Evolutionary conservation across 2,888 invertebrate genomes (phyloP), one percentile per base, ranked within the genome.

Genomic region (Didymodactylos carnosus): DNA sequence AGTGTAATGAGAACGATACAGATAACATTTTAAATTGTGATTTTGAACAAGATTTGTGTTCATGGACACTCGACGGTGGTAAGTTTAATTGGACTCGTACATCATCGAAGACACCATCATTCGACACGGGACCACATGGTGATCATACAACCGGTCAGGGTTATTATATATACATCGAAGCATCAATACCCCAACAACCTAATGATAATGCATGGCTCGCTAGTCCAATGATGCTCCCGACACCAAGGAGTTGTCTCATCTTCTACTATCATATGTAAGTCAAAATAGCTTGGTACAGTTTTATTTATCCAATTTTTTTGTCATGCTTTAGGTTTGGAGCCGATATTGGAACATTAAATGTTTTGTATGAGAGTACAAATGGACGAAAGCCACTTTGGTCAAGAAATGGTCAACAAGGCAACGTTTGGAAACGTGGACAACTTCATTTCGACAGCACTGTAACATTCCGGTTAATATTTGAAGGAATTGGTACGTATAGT

Each of bases 1-100:
- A 74, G 46, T 74, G 74, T 69, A 74, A 40, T 41, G 62, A 40
- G 19, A 69, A 53, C 49, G 53, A 53, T 25, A 69, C 71, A 53
- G 43, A 43, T 16, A 25, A 35, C 1, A 25, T 53, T 23, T 14
- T 46, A 5, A 49, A 53, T 27, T 81, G 81, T 75, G 78, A 77
- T 51, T 81, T 81, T 78, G 80, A 80, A 39, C 77, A 19, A 13
- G 78, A 78, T 69, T 73, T 79, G n/a, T 81, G 81, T 76, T 75
- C 76, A 19, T 81, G 81, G 81, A 76, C 70, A 3, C 79, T 39
- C 6, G 69, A 51, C 19, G 70, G 62, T 29, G n/a, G n/a, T n/a
- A 70, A 70, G 46, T 77, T 78, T 39, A 77, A 78, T 11, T 46
- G 72, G 69, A 72, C 72, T n/a, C 27, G 75, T 29, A 39, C 27